Base-by-base conservation (phyloP, 2,113 vertebrate genomes). In the Argyrosomus japonicus region DNA sequence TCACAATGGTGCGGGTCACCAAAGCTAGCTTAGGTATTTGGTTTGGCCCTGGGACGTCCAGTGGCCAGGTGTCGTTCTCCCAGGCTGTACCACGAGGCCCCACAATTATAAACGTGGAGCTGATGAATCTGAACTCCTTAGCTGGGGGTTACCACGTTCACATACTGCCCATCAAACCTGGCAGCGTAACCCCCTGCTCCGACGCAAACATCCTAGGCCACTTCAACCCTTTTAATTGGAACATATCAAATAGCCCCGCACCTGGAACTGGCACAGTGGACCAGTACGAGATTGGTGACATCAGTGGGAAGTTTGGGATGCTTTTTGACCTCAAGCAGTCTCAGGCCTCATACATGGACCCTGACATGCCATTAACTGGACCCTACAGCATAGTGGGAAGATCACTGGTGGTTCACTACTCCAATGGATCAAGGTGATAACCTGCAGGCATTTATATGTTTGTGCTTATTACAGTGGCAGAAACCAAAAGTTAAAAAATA, bases 201-300 rank as follows among this genome's bases (percentile, higher is more conserved):
- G 13, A 87, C 6, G 64, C 68, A 43, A 93, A 93, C 62, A 88
- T 96, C 54, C 82, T 84, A 69, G 96, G 95, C 6, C 95, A 95
- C 89, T 96, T 92, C 76, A 96, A 97, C 89, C 96, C 96, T 0
- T 77, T 96, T 43, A 19, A 21, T 3, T 81, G 92, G 19, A 93
- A 96, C 11, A 0, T 17, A 40, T 81, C 95, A 8, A 6, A 43
- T 2, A 95, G 92, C 51, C 96, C 96, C 0, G 0, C 48, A 9
- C 91, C 95, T 15, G 93, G 92, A 32, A 65, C 10, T 3, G 96
- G 96, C 29, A 95, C 95, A 3, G 89, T 92, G 27, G 96, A 97
- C 79, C 92, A 96, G 69, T 97, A 96, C 79, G 95, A 96, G 77
- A 64, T 95, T 27, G 96, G 96, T 4, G 96, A 96, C 75, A 89